These are phyloP conservation scores for Drosophila triauraria DNA, from an alignment of 1,140 invertebrate species.

Conservation along the genomic window DNA sequence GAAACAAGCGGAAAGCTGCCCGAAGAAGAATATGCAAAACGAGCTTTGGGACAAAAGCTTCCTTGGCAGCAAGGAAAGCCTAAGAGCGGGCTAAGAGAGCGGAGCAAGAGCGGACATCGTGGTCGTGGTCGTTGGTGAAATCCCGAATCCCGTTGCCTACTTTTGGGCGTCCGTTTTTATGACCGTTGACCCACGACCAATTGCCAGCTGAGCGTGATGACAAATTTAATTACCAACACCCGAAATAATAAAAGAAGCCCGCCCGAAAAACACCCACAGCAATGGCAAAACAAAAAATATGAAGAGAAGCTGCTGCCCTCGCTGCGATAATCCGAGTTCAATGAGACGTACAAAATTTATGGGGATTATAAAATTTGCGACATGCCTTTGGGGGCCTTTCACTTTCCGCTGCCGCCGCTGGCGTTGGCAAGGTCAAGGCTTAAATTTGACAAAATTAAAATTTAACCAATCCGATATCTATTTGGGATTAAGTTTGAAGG, in stretches of 20 bases:
- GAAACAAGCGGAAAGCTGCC: constrained; percentile 9
- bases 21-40: constrained; percentile 34
- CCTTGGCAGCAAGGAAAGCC: background rate
- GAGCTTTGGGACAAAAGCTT: constrained; percentile 61
- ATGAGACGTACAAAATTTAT: constrained; percentile 64
- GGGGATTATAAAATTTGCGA: constrained; percentile 64
- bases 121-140: constrained; percentile 22
- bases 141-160: constrained; percentile 42
- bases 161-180: constrained; percentile 62
- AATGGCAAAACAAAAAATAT: constrained; percentile 14
- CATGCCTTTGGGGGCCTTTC: constrained; percentile 43
- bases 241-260: constrained; percentile 44
- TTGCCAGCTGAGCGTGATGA: constrained; percentile 63
- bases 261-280: constrained; percentile 9
- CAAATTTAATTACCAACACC: constrained; percentile 77
- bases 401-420: constrained; percentile 1
- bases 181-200: constrained; percentile 28
- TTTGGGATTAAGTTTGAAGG: constrained; percentile 15
- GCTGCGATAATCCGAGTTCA: constrained; percentile 71
- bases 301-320: constrained; percentile 35
- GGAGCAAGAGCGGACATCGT: constrained; percentile 8
- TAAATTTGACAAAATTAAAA: constrained; percentile 31
- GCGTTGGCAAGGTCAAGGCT: constrained; percentile 55
- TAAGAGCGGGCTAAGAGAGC: constrained; percentile 15
- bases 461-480: constrained; percentile 35